These are phyloP conservation scores for Coreius guichenoti DNA, from an alignment of 2,797 vertebrate species.

Conservation along the genomic window DNA sequence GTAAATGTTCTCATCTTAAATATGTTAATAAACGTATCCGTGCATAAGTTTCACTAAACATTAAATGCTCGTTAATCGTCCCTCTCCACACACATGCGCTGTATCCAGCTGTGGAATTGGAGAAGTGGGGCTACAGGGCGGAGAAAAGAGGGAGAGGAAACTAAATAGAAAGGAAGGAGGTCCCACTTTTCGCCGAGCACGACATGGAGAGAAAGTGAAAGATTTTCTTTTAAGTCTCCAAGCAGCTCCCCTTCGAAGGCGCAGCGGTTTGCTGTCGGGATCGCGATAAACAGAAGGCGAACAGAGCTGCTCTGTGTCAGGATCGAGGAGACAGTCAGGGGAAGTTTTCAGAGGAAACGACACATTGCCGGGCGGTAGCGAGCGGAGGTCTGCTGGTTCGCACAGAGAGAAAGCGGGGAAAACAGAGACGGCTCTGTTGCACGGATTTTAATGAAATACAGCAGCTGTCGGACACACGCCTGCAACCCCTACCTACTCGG, in stretches of 20 bases:
- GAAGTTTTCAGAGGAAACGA: constrained; percentile 64
- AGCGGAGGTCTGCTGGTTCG: constrained; percentile 14
- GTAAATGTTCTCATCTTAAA: neutral
- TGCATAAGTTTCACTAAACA: neutral
- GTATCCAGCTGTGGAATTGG: constrained; percentile 45
- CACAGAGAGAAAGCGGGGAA: constrained; percentile 34
- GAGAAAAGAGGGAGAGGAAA: constrained; percentile 53
- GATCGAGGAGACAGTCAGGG: constrained; percentile 55
- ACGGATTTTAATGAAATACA: constrained; percentile 60
- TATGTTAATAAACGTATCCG: neutral
- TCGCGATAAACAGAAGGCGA: constrained; percentile 41
- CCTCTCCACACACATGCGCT: constrained; percentile 25
- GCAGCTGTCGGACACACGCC: constrained; percentile 65
- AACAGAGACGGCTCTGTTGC: constrained; percentile 54
- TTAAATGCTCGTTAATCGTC: neutral
- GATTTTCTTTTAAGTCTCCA: constrained; percentile 27
- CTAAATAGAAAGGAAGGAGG: constrained; percentile 43
- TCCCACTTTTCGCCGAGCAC: constrained; percentile 52
- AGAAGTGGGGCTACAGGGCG: constrained; percentile 55
- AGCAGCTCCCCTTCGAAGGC: constrained; percentile 10
- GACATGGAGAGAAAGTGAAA: constrained; percentile 51
- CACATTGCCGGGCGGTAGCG: constrained; percentile 52
- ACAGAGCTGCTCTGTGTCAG: constrained; percentile 48
- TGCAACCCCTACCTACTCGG: constrained; percentile 55
- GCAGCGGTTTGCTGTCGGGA: constrained; percentile 18